Base-by-base conservation (phyloP, 2,888 invertebrate species). In the Drosophila antonietae region DNA sequence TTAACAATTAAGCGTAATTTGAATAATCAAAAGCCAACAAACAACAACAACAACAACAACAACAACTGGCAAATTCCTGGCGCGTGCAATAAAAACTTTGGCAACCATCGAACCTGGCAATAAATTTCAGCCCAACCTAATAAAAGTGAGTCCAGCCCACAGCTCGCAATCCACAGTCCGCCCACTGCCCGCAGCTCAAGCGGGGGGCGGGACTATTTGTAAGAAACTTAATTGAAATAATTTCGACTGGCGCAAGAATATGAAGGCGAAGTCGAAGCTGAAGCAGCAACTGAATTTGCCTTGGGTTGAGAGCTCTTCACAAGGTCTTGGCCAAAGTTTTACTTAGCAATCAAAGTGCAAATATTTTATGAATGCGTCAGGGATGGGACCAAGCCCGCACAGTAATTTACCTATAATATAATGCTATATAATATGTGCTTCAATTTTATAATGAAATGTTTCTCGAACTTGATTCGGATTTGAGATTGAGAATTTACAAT, bases 1-100 rank as follows among this genome's bases (percentile, higher is more conserved):
- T 88, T 83, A 79, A 83, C 85, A 85, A 85, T 85, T 85, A 85
- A 73, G 77, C 81, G 53, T 83, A 85, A 85, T 88, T 85, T 85
- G 83, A 83, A 84, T 87, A 84, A 84, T 84, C 88, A 87, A 84
- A 84, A 84, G 85, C 85, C 85, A 88, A 83, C 82, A 82, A 84
- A 80, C 73, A 87, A 39, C 68, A 73, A 44, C 57, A 23, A n/a
- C n/a, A 84, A 80, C 73, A 87, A 39, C 68, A 73, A 28, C 37
- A 73, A 23, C 23, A 23, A 80, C 71, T 63, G 63, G 44, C 43
- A 68, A 73, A 72, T 66, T 67, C 65, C 65, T 52, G 68, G 73
- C 55, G 63, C 77, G 70, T 68, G 82, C 82, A 87, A 84, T 84
- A 84, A 84, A 84, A 84, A 84, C 87, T 84, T 84, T 84, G 71